Evolutionary conservation across 1,140 invertebrate species (phyloP).

Genomic region (Cotesia typhae): DNA sequence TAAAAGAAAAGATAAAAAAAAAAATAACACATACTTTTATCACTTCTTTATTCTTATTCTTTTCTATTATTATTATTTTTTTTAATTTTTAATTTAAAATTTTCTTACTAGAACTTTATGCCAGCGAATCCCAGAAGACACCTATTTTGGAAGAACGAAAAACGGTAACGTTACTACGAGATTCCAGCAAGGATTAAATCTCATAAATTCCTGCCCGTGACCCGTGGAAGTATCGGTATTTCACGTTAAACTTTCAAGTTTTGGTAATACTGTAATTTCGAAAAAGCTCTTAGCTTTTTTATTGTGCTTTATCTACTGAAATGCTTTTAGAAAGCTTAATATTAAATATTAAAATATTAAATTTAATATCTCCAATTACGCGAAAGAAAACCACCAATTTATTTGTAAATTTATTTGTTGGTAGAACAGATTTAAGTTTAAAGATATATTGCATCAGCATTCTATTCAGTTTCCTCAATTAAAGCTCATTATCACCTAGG

Average conservation of each 20-base stretch:
- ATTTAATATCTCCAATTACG: too few species aligned
- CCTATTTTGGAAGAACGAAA: slow-evolving; percentile 4
- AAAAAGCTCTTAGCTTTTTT: not conserved
- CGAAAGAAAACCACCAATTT: too few species aligned
- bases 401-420: too few species aligned
- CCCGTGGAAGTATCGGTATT: slow-evolving; percentile 55
- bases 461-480: not conserved
- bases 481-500: not conserved
- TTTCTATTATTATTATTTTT: slow-evolving; percentile 22
- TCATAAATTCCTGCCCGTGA: slow-evolving; percentile 54
- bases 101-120: not conserved
- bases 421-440: too few species aligned
- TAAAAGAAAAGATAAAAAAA: not conserved
- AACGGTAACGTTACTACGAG: slow-evolving; percentile 24
- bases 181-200: slow-evolving; percentile 56
- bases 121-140: slow-evolving; percentile 7
- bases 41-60: not conserved
- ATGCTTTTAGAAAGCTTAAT: too few species aligned
- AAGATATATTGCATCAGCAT: too few species aligned
- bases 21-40: slow-evolving; percentile 12
- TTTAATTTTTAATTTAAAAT: slow-evolving; percentile 39
- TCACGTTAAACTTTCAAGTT: slow-evolving; percentile 46
- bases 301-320: not conserved
- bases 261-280: slow-evolving; percentile 19
- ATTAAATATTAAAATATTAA: too few species aligned